These are phyloP conservation scores for Andrena fulva DNA, from an alignment of 2,888 invertebrate species.

Conservation along the genomic window DNA sequence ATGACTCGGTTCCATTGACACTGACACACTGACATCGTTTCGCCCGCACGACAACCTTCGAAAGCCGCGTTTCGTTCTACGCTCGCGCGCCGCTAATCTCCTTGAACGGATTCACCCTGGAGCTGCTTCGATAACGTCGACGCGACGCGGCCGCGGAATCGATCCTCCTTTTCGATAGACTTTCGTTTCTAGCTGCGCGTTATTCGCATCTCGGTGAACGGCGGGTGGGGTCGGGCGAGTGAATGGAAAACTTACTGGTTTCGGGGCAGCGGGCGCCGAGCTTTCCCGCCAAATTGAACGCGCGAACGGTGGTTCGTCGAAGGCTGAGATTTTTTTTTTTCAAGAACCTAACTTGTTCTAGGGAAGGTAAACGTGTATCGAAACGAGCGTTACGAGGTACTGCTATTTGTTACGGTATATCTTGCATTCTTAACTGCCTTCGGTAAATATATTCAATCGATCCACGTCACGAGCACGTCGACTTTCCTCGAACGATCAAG, in stretches of 20 bases:
- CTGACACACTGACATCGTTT: conserved; percentile 82
- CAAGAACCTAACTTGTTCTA: neutral
- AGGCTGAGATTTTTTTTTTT: neutral
- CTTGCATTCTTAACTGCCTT: conserved; percentile 27
- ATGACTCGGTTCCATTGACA: conserved; percentile 77
- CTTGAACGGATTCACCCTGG: conserved; percentile 54
- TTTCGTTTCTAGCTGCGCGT: neutral
- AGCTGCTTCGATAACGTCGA: neutral
- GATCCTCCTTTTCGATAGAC: neutral
- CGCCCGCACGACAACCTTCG: conserved; percentile 64
- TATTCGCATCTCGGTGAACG: no score
- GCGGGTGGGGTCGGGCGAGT: no score
- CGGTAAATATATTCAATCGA: conserved; percentile 18
- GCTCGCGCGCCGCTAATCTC: conserved; percentile 61
- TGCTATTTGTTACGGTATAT: neutral
- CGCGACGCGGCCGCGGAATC: neutral
- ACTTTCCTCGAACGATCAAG: neutral
- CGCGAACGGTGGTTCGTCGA: neutral
- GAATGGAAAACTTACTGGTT: no score
- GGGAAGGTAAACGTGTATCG: neutral
- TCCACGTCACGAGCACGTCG: neutral
- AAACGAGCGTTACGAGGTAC: neutral
- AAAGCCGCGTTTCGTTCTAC: conserved; percentile 60
- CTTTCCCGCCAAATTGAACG: no score
- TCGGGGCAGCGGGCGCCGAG: no score